phyloP scores from a whole-genome alignment of 2,888 invertebrate genomes.

The Tenthredo distinguenda region DNA sequence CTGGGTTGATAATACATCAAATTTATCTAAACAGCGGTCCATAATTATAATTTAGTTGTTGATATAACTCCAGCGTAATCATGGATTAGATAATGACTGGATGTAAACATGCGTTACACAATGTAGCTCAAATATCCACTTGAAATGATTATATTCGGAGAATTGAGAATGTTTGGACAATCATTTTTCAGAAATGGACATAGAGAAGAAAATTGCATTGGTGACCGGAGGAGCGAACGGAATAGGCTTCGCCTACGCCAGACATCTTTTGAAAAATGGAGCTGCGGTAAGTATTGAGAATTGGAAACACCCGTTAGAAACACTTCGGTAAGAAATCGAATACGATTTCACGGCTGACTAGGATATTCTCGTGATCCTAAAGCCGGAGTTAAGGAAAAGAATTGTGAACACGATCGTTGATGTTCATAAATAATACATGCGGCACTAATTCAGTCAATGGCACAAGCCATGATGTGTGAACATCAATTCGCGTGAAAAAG shows the following conservation, averaged over 20 bases:
- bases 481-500: background rate
- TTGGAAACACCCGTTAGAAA: no score
- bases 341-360: background rate
- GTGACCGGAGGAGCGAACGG: slow-evolving; percentile 66
- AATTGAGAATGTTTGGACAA: background rate
- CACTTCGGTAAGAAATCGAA: background rate
- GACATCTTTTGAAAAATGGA: slow-evolving; percentile 59
- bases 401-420: background rate
- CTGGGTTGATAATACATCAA: no score
- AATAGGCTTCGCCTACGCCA: slow-evolving; percentile 61
- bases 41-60: no score
- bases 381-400: background rate
- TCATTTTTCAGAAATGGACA: slow-evolving; percentile 64
- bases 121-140: no score
- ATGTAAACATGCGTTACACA: background rate
- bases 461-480: background rate
- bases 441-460: background rate
- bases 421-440: background rate
- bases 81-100: background rate
- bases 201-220: slow-evolving; percentile 64
- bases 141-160: background rate
- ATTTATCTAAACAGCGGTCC: no score
- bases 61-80: background rate
- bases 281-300: slow-evolving; percentile 58
- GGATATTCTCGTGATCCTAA: background rate